Percentiles rank a stretch among this genome's conserved stretches.
These are phyloP conservation scores for Aporophyla lueneburgensis DNA, from an alignment of 2,888 invertebrate genomes.

Conservation along the genomic window DNA sequence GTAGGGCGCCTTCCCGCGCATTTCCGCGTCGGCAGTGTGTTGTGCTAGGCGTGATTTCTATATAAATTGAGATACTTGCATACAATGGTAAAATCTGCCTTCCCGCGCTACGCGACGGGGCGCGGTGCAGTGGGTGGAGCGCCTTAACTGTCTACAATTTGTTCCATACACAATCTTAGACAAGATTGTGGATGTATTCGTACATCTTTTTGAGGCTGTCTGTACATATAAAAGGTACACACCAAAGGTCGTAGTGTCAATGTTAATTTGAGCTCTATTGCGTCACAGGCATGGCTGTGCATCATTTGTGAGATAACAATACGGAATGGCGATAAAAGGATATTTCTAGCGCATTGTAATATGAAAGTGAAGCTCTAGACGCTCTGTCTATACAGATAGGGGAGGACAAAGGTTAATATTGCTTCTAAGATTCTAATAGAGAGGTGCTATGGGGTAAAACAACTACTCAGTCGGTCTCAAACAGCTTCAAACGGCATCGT, in stretches of 20 bases:
- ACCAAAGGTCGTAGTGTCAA: conserved; percentile 68
- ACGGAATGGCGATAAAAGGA: conserved; percentile 40
- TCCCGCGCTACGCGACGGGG: no score
- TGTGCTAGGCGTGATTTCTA: no score
- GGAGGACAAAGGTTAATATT: conserved; percentile 5
- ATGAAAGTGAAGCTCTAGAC: conserved; percentile 34
- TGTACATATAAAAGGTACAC: neutral
- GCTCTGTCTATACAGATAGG: conserved; percentile 26
- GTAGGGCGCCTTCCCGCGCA: no score
- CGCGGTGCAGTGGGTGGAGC: no score
- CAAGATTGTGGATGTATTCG: neutral
- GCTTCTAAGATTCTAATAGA: neutral
- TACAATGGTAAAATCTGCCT: no score
- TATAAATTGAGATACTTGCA: no score
- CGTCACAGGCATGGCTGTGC: conserved; percentile 40
- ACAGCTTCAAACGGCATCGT: neutral
- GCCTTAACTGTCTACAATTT: no score
- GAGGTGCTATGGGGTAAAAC: neutral
- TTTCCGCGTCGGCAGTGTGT: no score
- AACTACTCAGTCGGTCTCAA: neutral
- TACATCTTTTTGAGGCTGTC: neutral
- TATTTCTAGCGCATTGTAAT: conserved; percentile 25
- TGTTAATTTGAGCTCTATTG: conserved; percentile 69
- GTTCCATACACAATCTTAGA: no score
- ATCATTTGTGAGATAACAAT: conserved; percentile 42